These are phyloP conservation scores for Sakesphorus luctuosus DNA, from an alignment of 2,113 vertebrate genomes.

Conservation along the genomic window DNA sequence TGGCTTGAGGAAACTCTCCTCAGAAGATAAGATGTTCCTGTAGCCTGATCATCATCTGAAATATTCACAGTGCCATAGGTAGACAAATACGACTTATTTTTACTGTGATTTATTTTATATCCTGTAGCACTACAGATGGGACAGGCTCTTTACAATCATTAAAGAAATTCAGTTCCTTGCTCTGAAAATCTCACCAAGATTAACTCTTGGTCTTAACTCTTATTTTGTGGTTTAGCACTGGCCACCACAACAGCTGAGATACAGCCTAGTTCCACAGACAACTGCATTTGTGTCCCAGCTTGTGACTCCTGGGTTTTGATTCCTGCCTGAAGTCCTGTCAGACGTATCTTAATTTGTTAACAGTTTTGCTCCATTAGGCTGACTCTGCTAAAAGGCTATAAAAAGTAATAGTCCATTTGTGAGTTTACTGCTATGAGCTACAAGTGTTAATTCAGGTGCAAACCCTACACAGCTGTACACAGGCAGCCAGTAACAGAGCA, in stretches of 20 bases:
- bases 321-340: conserved; percentile 41
- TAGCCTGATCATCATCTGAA: not conserved
- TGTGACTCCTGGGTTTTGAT: not conserved
- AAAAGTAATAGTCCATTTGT: conserved; percentile 73
- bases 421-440: conserved; percentile 61
- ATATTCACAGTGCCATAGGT: not conserved
- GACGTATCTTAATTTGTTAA: conserved; percentile 52
- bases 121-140: not conserved
- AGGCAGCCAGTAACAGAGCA: not conserved
- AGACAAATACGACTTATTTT: not conserved
- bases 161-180: not conserved
- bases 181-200: not conserved
- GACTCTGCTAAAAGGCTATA: conserved; percentile 62
- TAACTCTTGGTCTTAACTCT: not conserved
- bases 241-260: not conserved
- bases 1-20: not conserved
- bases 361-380: conserved; percentile 64
- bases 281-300: not conserved
- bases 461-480: not conserved
- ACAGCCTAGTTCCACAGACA: not conserved
- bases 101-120: not conserved
- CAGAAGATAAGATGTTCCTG: not conserved
- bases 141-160: not conserved
- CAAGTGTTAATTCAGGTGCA: conserved; percentile 54
- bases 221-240: not conserved